Evolutionary conservation across 2,113 vertebrate genomes (phyloP).

Genomic region (Paraplagusia blochii): DNA sequence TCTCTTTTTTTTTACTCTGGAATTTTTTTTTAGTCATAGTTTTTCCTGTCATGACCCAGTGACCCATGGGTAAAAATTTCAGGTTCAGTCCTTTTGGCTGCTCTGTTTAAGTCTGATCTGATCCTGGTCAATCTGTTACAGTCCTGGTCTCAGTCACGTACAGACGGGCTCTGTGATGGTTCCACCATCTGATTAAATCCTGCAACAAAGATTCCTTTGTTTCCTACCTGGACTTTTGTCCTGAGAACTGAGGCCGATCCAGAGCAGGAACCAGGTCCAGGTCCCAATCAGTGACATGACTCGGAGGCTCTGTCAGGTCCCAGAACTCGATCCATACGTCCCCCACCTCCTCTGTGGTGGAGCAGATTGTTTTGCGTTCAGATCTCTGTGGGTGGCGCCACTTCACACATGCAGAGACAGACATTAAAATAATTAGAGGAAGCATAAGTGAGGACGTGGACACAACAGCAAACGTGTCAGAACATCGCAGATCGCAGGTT

Average conservation of each 20-base stretch:
- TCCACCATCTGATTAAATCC: neutral
- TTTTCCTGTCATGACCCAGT: too few relatives aligned
- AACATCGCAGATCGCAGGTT: conserved; percentile 21
- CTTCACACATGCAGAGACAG: conserved; percentile 5
- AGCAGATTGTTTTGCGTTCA: conserved; percentile 13
- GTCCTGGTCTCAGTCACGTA: too few relatives aligned
- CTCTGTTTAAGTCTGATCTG: too few relatives aligned
- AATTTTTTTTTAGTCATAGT: too few relatives aligned
- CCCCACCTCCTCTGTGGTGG: neutral
- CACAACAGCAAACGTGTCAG: conserved; percentile 13
- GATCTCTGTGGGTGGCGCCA: conserved; percentile 42
- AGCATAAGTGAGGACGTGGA: conserved; percentile 13
- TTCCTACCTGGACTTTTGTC: conserved; percentile 64
- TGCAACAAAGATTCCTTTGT: conserved; percentile 51
- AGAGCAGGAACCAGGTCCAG: conserved; percentile 53
- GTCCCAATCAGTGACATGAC: conserved; percentile 52
- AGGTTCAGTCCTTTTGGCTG: too few relatives aligned
- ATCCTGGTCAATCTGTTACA: too few relatives aligned
- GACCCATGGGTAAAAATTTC: too few relatives aligned
- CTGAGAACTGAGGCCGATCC: conserved; percentile 40
- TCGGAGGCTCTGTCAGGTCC: conserved; percentile 7
- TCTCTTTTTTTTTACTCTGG: too few relatives aligned
- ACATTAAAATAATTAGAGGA: conserved; percentile 41
- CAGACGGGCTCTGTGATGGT: conserved; percentile 4
- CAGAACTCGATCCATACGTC: conserved; percentile 30